Base-by-base conservation (phyloP, 2,888 invertebrate species). In the Drosophila buzzatii region DNA sequence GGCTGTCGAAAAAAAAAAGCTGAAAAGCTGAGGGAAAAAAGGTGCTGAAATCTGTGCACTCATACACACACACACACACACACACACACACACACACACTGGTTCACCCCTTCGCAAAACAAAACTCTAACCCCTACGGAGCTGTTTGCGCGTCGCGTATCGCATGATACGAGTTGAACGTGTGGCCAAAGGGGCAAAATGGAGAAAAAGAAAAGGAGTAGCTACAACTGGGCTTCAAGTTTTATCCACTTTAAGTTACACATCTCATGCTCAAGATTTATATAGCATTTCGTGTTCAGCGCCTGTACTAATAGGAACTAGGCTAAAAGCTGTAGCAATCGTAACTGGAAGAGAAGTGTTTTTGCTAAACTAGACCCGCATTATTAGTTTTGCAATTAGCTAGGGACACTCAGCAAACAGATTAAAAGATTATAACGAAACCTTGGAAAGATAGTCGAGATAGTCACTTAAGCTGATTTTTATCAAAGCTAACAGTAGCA, bases 11-110 rank as follows among this genome's bases (percentile, higher is more conserved):
- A 35, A 42, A 41, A 42, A 33, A 20, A 45, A 45, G 18, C 39
- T 55, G 6, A 33, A 20, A 31, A 51, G n/a, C 39, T 49, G 20
- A 27, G 27, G 18, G 9, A 27, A 59, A 59, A 68, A 82, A 72
- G 70, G 79, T 71, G 79, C 65, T 74, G 75, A 79, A 84, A 84
- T 84, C 84, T 85, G 83, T 80, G 85, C 88, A 49, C 69, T 67
- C 20, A 41, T 42, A 55, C 53, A 39, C 44, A 33, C 42, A 9
- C 57, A 33, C 42, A 41, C 45, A 55, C 53, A 39, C 44, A 33
- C 42, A 9, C 57, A 33, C 42, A 37, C 41, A 12, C 16, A 23
- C 37, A 27, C 4, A 27, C 31, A 18, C 18, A n/a, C 18, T 20
- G 31, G 4, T 41, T 16, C 16, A 44, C 27, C 35, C 37, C 41